A percentile compares a stretch with the other conserved stretches of the same genome.
Evolutionary conservation across 2,888 invertebrate species (phyloP).

Genomic region (Eupithecia abbreviata): DNA sequence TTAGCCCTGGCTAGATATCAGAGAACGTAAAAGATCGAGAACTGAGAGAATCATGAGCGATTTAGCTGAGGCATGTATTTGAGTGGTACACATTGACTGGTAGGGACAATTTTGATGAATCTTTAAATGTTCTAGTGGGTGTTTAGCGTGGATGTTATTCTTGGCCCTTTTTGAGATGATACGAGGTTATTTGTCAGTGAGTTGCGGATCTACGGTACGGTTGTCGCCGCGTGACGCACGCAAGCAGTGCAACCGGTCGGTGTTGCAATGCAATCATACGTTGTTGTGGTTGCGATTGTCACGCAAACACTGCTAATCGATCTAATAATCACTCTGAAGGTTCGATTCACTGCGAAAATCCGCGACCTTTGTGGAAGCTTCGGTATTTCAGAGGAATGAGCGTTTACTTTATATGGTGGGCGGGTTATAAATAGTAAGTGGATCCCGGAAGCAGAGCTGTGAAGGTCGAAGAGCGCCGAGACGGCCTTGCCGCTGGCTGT

Average conservation of each 20-base stretch:
- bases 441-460: constrained; percentile 68
- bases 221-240: constrained; percentile 69
- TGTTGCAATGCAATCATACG: constrained; percentile 66
- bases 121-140: neutral
- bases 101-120: neutral
- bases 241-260: constrained; percentile 60
- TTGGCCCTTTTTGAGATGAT: constrained; percentile 26
- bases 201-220: constrained; percentile 67
- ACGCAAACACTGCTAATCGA: constrained; percentile 60
- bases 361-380: neutral
- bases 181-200: constrained; percentile 44
- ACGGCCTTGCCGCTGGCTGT: constrained; percentile 80
- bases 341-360: constrained; percentile 45
- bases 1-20: neutral
- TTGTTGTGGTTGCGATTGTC: constrained; percentile 60
- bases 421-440: constrained; percentile 49
- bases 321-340: constrained; percentile 47
- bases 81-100: neutral
- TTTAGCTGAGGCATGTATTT: neutral
- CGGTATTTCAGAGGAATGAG: neutral
- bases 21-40: neutral
- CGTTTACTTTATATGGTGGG: constrained; percentile 17
- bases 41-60: neutral
- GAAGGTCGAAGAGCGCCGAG: constrained; percentile 74
- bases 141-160: neutral